These are phyloP conservation scores for Zootoca vivipara DNA, from an alignment of 2,113 vertebrate species.

Conservation along the genomic window DNA sequence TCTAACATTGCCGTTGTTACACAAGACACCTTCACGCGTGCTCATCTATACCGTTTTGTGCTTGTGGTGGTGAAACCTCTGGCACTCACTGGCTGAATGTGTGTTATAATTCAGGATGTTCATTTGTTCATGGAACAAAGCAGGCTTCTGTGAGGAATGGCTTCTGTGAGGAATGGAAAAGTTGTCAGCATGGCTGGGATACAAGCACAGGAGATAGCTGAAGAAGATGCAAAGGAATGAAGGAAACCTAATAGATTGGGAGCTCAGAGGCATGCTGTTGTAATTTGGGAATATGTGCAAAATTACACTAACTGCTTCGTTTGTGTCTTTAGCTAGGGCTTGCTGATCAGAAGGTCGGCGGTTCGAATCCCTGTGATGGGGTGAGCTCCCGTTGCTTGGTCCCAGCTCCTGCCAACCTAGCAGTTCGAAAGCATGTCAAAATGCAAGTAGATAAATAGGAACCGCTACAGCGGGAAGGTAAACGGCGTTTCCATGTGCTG, in stretches of 20 bases:
- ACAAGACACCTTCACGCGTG: background rate
- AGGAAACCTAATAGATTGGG: background rate
- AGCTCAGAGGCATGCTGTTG: background rate
- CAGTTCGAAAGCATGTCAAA: no score
- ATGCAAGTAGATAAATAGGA: no score
- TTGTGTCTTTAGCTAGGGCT: no score
- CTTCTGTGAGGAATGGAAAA: background rate
- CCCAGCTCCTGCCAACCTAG: no score
- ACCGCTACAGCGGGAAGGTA: no score
- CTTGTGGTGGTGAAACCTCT: background rate
- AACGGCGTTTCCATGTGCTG: no score
- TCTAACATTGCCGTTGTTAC: background rate
- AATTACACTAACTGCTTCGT: no score
- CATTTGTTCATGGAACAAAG: background rate
- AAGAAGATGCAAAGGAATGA: background rate
- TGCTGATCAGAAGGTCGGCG: no score
- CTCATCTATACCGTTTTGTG: background rate
- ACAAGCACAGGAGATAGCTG: background rate
- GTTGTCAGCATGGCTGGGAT: background rate
- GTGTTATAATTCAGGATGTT: background rate
- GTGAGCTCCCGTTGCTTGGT: no score
- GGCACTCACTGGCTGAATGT: background rate
- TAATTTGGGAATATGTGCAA: no score
- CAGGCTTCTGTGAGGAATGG: background rate
- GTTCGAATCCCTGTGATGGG: no score